phyloP scores from a whole-genome alignment of 2,888 invertebrate species.

The Drosophila barbarae region DNA sequence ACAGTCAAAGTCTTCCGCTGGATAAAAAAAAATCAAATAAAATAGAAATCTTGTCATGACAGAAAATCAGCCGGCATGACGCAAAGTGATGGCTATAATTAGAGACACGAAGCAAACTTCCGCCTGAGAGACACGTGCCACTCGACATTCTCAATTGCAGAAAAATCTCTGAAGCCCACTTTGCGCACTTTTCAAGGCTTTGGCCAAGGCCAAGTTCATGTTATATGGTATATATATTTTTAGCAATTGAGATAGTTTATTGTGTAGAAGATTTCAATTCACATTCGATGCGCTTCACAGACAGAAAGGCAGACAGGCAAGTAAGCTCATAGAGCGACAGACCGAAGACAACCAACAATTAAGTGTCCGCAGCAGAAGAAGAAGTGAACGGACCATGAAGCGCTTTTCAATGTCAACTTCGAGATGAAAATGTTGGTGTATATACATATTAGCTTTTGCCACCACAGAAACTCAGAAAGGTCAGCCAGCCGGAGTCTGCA shows the following conservation, averaged over 20 bases:
- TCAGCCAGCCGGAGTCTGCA: slow-evolving; percentile 41
- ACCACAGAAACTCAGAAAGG: slow-evolving; percentile 41
- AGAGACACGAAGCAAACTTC: slow-evolving; percentile 20
- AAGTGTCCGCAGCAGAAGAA: slow-evolving; percentile 34
- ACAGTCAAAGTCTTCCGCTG: slow-evolving; percentile 14
- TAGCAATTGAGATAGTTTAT: slow-evolving; percentile 28
- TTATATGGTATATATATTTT: slow-evolving; percentile 13
- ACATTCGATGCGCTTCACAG: slow-evolving; percentile 40
- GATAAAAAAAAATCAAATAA: slow-evolving; percentile 4
- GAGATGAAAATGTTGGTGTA: slow-evolving; percentile 48
- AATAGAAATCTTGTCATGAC: slow-evolving; percentile 11
- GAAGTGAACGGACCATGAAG: slow-evolving; percentile 71
- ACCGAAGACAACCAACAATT: slow-evolving; percentile 50
- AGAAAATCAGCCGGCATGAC: slow-evolving; percentile 27
- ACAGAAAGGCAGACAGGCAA: slow-evolving; percentile 6
- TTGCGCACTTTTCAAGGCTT: slow-evolving; percentile 13
- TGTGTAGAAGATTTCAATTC: slow-evolving; percentile 37
- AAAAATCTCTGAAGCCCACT: slow-evolving; percentile 20
- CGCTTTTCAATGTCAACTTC: slow-evolving; percentile 65
- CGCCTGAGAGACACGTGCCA: slow-evolving; percentile 40
- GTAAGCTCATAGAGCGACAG: slow-evolving; percentile 15
- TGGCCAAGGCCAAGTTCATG: slow-evolving; percentile 32
- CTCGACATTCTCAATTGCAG: slow-evolving; percentile 35
- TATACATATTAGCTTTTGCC: slow-evolving; percentile 17
- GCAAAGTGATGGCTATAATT: slow-evolving; percentile 26